Conservation (phyloP, 2,888 invertebrate species). For the Scaptodrosophila latifasciaeformis region DNA sequence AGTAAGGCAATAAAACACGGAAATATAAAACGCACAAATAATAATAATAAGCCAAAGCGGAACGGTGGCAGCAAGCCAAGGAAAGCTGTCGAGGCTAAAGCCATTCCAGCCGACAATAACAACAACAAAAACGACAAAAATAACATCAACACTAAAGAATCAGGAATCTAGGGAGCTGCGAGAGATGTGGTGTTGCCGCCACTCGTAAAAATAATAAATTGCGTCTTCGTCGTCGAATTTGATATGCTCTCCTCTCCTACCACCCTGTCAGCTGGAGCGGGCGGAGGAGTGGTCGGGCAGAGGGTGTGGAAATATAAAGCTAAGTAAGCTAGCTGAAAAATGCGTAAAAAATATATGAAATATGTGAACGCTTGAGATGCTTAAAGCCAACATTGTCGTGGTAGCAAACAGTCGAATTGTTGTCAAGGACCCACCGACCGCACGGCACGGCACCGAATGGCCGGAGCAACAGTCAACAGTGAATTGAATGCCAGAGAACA, state of each 20-base stretch:
- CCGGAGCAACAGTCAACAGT: not conserved
- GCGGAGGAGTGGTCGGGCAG: conserved; percentile 8
- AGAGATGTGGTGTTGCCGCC: conserved; percentile 18
- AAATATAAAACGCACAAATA: conserved; percentile 65
- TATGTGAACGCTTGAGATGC: conserved; percentile 36
- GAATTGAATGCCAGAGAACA: not conserved
- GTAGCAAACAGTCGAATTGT: not conserved
- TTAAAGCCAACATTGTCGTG: conserved; percentile 33
- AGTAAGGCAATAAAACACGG: conserved; percentile 60
- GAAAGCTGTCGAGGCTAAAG: not conserved
- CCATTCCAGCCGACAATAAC: no score
- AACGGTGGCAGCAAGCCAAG: conserved; percentile 17
- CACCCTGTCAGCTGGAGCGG: no score
- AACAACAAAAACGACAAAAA: no score
- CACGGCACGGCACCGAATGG: no score
- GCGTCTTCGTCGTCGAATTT: conserved; percentile 54
- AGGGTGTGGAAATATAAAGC: conserved; percentile 38
- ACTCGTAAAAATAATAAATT: conserved; percentile 65
- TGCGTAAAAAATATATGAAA: conserved; percentile 24
- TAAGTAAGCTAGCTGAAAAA: conserved; percentile 34
- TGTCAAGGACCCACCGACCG: conserved; percentile 3
- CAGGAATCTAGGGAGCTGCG: no score
- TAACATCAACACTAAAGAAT: conserved; percentile 29
- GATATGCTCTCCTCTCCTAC: conserved; percentile 33
- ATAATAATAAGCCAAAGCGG: conserved; percentile 57